phyloP scores from a whole-genome alignment of 2,797 vertebrate species.

The Sebastiscus tertius region DNA sequence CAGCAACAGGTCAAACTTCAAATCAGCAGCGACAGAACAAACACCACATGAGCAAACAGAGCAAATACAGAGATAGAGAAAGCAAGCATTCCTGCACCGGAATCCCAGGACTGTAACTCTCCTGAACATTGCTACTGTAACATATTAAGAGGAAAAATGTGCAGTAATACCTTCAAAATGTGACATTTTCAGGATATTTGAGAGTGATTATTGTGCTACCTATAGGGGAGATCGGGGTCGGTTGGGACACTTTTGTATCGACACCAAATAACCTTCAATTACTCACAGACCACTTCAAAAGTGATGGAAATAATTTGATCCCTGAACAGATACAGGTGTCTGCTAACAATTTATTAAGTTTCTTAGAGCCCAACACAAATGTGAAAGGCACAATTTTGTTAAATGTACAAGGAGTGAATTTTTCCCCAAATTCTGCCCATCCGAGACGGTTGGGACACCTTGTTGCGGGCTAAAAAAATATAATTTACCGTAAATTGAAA shows the following conservation, averaged over 20 bases:
- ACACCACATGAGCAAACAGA: conserved; percentile 66
- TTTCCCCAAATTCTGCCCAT: no score
- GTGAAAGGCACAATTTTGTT: no score
- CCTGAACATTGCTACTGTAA: not conserved
- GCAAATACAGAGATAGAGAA: conserved; percentile 45
- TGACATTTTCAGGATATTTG: not conserved
- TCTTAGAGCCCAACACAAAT: no score
- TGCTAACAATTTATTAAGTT: no score
- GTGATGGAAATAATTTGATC: no score
- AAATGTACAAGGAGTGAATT: no score
- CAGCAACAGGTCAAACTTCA: conserved; percentile 81
- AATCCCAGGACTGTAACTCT: conserved; percentile 37
- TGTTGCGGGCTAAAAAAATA: no score
- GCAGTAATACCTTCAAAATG: not conserved
- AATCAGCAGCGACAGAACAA: conserved; percentile 61
- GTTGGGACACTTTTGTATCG: not conserved
- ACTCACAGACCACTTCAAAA: no score
- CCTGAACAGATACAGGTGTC: no score
- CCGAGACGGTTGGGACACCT: rapidly evolving
- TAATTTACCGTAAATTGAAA: no score
- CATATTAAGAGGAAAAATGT: not conserved
- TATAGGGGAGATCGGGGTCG: not conserved
- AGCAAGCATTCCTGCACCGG: conserved; percentile 59
- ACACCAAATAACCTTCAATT: not conserved
- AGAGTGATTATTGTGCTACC: not conserved